phyloP scores from a whole-genome alignment of 2,797 vertebrate species.

The Etheostoma perlongum region DNA sequence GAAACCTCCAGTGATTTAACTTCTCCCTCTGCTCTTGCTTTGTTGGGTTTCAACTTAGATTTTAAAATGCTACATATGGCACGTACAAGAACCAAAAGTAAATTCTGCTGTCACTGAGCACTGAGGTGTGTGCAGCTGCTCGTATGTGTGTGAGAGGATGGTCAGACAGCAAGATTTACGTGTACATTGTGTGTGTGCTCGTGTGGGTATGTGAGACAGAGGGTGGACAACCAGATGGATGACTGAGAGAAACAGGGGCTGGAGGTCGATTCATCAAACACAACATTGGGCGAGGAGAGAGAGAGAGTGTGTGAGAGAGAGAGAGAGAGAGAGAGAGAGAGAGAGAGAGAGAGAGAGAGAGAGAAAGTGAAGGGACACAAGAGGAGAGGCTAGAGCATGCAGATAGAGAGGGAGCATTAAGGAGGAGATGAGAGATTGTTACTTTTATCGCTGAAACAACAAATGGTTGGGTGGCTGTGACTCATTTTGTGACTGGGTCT shows the following conservation, averaged over 20 bases:
- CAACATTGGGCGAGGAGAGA: constrained; percentile 64
- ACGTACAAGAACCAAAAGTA: background rate
- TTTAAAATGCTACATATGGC: background rate
- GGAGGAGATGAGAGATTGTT: constrained; percentile 61
- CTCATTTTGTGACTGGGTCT: constrained; percentile 50
- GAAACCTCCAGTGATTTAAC: background rate
- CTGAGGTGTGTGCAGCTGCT: constrained; percentile 2
- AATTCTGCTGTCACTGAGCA: background rate
- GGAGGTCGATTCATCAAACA: constrained; percentile 82
- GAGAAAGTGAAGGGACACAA: constrained; percentile 37
- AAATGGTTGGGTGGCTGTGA: constrained; percentile 46
- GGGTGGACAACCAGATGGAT: constrained; percentile 82
- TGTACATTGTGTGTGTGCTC: constrained; percentile 33
- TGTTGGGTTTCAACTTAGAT: background rate
- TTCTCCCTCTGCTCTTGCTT: background rate
- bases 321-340: constrained; percentile 38
- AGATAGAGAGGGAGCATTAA: constrained; percentile 44
- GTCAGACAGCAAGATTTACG: constrained; percentile 37
- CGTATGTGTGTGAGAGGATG: constrained; percentile 21
- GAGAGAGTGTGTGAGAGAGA: constrained; percentile 2
- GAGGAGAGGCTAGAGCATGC: constrained; percentile 29
- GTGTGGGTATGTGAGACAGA: constrained; percentile 69
- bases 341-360: constrained; percentile 31
- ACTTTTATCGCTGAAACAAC: constrained; percentile 69
- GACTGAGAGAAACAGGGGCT: constrained; percentile 77